Evolutionary conservation across 2,797 vertebrate species (phyloP).

Genomic region (Macroramphosus scolopax): DNA sequence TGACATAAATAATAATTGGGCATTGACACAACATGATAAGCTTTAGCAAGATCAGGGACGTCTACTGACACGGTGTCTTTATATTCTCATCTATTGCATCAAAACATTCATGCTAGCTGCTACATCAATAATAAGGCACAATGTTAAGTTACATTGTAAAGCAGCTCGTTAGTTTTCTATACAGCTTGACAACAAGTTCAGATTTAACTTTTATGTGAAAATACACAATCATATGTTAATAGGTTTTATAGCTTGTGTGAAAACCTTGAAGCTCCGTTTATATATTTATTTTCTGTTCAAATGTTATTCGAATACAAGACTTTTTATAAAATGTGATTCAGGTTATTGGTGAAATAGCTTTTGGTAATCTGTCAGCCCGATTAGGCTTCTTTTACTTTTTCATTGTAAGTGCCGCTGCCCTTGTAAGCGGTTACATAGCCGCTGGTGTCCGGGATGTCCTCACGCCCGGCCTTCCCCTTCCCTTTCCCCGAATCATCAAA

Average conservation of each 20-base stretch:
- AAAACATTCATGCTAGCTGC: conserved; percentile 1
- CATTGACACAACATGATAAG: too few relatives aligned
- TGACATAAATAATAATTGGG: too few relatives aligned
- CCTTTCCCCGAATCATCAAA: conserved; percentile 80
- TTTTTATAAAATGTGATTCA: neutral
- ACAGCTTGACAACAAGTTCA: neutral
- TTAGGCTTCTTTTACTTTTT: conserved; percentile 75
- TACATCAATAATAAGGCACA: conserved; percentile 39
- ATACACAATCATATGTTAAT: neutral
- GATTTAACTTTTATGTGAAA: conserved; percentile 18
- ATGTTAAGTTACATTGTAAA: conserved; percentile 21
- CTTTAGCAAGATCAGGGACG: too few relatives aligned
- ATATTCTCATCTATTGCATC: neutral
- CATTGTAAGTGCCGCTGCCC: conserved; percentile 76
- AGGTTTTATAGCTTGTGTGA: neutral
- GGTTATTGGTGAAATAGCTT: conserved; percentile 5
- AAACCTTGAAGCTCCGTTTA: conserved; percentile 3
- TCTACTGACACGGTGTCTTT: too few relatives aligned
- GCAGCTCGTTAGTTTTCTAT: conserved; percentile 19
- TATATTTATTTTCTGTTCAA: neutral
- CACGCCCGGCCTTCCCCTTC: conserved; percentile 73
- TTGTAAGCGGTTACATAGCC: conserved; percentile 79
- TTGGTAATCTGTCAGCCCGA: neutral
- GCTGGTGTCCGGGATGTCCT: conserved; percentile 70
- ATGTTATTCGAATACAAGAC: neutral